Conservation (phyloP, 2,888 invertebrate genomes). For the Pandemis cinnamomeana region DNA sequence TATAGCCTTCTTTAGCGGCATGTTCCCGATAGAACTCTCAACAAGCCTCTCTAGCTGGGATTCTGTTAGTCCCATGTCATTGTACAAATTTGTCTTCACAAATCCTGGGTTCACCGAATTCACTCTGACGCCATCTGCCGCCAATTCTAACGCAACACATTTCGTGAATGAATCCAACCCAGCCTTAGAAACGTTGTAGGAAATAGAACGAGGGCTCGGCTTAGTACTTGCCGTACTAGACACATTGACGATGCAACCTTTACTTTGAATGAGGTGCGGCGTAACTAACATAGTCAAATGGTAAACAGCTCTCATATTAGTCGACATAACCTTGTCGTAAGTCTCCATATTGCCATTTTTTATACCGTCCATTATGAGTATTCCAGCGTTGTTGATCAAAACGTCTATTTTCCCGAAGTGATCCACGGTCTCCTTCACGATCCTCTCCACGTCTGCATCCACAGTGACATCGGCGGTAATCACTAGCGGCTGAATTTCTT, state of each 20-base stretch:
- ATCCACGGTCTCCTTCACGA: conserved; percentile 88
- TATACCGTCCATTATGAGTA: conserved; percentile 90
- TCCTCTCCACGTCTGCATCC: conserved; percentile 86
- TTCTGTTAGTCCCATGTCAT: conserved; percentile 81
- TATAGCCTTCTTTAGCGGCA: conserved; percentile 94
- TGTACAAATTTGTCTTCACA: conserved; percentile 92
- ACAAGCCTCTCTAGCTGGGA: conserved; percentile 92
- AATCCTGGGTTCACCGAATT: conserved; percentile 98
- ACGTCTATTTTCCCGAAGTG: conserved; percentile 90
- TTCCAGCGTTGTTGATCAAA: conserved; percentile 94
- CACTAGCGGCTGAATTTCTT: conserved; percentile 82
- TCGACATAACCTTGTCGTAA: conserved; percentile 93
- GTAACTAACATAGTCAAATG: conserved; percentile 92
- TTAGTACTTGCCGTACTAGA: conserved; percentile 93
- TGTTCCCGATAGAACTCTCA: conserved; percentile 86
- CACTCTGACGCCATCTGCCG: conserved; percentile 91
- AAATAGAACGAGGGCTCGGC: conserved; percentile 88
- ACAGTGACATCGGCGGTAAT: conserved; percentile 87
- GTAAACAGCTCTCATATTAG: conserved; percentile 93
- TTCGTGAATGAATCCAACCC: conserved; percentile 97
- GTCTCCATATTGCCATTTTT: conserved; percentile 92
- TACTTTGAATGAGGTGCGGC: conserved; percentile 90
- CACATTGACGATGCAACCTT: conserved; percentile 95
- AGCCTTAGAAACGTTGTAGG: conserved; percentile 96
- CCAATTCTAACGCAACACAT: conserved; percentile 94